Conservation (phyloP, 2,888 invertebrate species). For the Elaeidobius kamerunicus region DNA sequence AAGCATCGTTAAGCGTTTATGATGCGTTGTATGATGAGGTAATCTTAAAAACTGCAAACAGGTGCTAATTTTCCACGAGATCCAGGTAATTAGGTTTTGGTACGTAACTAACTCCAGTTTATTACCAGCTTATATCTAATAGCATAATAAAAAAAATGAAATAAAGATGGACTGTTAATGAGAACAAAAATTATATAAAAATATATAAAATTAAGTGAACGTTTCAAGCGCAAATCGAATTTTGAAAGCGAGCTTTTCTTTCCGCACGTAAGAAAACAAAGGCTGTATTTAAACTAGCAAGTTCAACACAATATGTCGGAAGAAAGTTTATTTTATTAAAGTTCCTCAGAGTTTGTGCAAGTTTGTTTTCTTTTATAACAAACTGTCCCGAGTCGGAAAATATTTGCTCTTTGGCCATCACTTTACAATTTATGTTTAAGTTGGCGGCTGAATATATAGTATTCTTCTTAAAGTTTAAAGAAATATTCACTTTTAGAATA, state of each 20-base stretch:
- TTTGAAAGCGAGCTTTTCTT: background rate
- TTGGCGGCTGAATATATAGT: too few species aligned
- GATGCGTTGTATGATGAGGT: slow-evolving; percentile 20
- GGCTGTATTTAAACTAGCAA: slow-evolving; percentile 2
- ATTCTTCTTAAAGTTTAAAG: too few species aligned
- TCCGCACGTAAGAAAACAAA: background rate
- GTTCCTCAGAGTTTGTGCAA: background rate
- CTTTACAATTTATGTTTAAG: slow-evolving; percentile 7
- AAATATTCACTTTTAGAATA: too few species aligned
- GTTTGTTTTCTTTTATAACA: slow-evolving; percentile 12
- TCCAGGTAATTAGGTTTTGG: slow-evolving; percentile 23
- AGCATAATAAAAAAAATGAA: slow-evolving; percentile 8
- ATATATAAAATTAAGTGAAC: too few species aligned
- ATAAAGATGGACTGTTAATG: background rate
- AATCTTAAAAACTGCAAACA: slow-evolving; percentile 25
- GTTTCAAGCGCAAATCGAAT: background rate
- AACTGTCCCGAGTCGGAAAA: slow-evolving; percentile 7
- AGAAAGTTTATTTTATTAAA: slow-evolving; percentile 8
- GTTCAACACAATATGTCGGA: slow-evolving; percentile 2
- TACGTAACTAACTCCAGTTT: slow-evolving; percentile 8
- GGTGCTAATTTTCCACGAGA: slow-evolving; percentile 26
- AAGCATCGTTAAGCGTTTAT: slow-evolving; percentile 22
- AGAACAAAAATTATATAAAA: too few species aligned
- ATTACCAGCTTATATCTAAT: slow-evolving; percentile 24
- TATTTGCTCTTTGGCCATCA: slow-evolving; percentile 15